Percentiles rank a stretch among this genome's conserved stretches.
phyloP scores from a whole-genome alignment of 2,888 invertebrate species.

The Erannis defoliaria region DNA sequence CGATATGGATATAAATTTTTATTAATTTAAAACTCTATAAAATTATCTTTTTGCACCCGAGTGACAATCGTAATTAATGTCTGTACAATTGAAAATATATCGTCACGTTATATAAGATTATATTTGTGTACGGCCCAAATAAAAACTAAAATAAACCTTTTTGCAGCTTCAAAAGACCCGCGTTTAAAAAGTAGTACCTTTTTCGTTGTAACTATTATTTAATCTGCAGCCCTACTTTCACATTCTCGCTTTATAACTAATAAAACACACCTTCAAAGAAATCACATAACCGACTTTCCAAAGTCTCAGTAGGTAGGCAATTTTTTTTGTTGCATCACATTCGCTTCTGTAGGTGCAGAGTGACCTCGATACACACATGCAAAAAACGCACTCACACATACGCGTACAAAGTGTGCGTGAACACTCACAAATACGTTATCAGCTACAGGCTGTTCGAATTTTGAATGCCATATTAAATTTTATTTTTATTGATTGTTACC shows the following conservation, averaged over 20 bases:
- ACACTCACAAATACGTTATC: slow-evolving; percentile 59
- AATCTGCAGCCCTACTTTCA: slow-evolving; percentile 38
- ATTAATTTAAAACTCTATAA: slow-evolving; percentile 28
- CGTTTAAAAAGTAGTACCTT: neutral
- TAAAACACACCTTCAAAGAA: slow-evolving; percentile 49
- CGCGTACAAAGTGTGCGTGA: slow-evolving; percentile 53
- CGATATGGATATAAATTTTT: slow-evolving; percentile 25
- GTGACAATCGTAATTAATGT: slow-evolving; percentile 22
- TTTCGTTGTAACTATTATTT: neutral
- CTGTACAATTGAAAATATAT: slow-evolving; percentile 16
- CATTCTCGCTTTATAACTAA: slow-evolving; percentile 43
- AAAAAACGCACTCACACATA: slow-evolving; percentile 51
- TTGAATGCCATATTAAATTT: slow-evolving; percentile 41
- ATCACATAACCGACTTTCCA: slow-evolving; percentile 63
- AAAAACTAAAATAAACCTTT: slow-evolving; percentile 11
- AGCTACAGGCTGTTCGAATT: slow-evolving; percentile 65
- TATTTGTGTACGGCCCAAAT: slow-evolving; percentile 1
- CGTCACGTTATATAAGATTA: neutral
- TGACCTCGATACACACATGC: slow-evolving; percentile 79
- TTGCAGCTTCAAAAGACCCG: slow-evolving; percentile 19
- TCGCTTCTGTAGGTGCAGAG: slow-evolving; percentile 56
- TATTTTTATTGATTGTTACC: slow-evolving; percentile 48
- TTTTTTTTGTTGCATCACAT: slow-evolving; percentile 71
- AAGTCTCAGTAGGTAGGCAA: slow-evolving; percentile 54
- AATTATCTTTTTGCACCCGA: slow-evolving; percentile 23